Percentiles rank a stretch among this genome's conserved stretches.
Conservation (phyloP, 2,888 invertebrate genomes). For the Sturmia bella region DNA sequence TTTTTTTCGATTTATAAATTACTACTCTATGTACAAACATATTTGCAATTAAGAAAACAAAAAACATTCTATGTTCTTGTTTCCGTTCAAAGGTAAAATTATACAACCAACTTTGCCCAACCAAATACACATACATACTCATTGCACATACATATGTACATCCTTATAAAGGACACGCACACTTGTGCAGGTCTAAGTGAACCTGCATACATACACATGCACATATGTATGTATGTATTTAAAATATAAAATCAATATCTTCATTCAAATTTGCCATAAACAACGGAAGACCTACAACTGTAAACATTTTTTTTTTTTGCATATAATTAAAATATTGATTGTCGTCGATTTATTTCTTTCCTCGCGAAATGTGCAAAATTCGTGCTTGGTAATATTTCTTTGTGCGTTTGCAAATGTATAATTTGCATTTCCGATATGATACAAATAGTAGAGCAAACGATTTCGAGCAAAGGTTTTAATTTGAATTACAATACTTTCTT, state of each 20-base stretch:
- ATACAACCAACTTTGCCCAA: no score
- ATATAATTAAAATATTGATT: constrained; percentile 63
- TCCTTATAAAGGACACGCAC: no score
- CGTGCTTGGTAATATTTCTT: constrained; percentile 11
- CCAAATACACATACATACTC: no score
- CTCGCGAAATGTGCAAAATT: constrained; percentile 52
- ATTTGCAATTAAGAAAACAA: background rate
- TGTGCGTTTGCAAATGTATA: constrained; percentile 55
- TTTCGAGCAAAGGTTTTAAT: constrained; percentile 55
- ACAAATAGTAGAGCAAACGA: constrained; percentile 31
- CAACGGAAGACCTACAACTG: background rate
- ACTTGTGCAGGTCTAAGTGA: no score
- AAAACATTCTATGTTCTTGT: constrained; percentile 27
- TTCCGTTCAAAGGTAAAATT: constrained; percentile 35
- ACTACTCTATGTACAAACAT: background rate
- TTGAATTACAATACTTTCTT: constrained; percentile 64
- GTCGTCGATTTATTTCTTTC: constrained; percentile 10
- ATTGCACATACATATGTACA: no score
- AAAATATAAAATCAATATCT: no score
- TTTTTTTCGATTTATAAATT: no score
- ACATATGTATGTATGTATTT: background rate
- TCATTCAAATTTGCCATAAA: no score
- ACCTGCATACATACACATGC: constrained; percentile 41
- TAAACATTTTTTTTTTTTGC: constrained; percentile 46
- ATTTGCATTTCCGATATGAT: constrained; percentile 60